Base-by-base conservation (phyloP, 2,888 invertebrate species). In the Epirrhoe tristata region DNA sequence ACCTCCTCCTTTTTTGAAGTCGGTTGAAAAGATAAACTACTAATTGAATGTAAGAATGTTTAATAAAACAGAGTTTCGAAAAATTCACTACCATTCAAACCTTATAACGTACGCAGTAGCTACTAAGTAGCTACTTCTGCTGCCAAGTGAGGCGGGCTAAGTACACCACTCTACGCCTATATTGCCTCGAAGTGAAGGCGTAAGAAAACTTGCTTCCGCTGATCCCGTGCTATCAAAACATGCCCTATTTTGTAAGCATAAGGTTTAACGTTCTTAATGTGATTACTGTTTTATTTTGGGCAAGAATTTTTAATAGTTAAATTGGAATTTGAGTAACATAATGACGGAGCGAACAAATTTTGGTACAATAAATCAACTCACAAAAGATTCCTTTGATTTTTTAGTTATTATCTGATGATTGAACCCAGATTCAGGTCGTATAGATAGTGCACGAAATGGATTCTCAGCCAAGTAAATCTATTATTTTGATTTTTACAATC, bases 151-250 rank as follows among this genome's bases (percentile, higher is more conserved):
- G 75, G 79, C 78, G 78, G 72, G 74, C 74, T 81, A 81, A 83
- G 79, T 77, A 82, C 77, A 79, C 79, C 77, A 76, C 79, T 80
- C 77, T 76, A 75, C 77, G 80, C 77, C 73, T 79, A 76, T 82
- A 81, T 79, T 77, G 77, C 74, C 64, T 66, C 58, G 67, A 24
- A 71, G 70, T 67, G 75, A 70, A 66, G 73, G 73, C 67, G 78
- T 78, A 77, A 78, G 77, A 81, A 81, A 80, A 79, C 81, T 79
- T 77, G 75, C 75, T 74, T 68, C 63, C 75, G 64, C 74, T 76
- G 77, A 80, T 77, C 78, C 75, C 66, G 66, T 58, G 75, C 79
- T 81, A 82, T 82, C 78, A 78, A 82, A 82, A 82, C 79, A 81
- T 74, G 71, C 69, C 74, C 66, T 63, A 74, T 67, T 70, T 16